These are phyloP conservation scores for Onthophagus taurus DNA, from an alignment of 1,140 invertebrate species.

Conservation along the genomic window DNA sequence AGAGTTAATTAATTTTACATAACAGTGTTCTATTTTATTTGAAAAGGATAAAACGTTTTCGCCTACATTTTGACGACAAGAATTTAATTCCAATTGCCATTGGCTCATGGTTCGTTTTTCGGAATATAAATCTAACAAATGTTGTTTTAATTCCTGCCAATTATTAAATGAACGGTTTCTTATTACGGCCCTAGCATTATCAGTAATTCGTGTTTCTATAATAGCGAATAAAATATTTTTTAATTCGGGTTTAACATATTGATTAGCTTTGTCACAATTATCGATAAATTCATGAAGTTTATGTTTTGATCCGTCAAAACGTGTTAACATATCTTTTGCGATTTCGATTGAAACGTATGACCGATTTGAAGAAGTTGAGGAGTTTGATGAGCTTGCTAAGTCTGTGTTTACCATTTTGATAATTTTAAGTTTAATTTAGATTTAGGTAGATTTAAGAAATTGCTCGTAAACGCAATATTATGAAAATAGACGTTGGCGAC, in stretches of 20 bases:
- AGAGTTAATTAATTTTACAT: slow-evolving; percentile 23
- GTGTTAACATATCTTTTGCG: slow-evolving; percentile 10
- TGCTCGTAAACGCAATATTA: too few relatives aligned
- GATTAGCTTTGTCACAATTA: slow-evolving; percentile 13
- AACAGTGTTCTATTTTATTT: slow-evolving; percentile 24
- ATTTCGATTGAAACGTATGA: not conserved
- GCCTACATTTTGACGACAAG: slow-evolving; percentile 20
- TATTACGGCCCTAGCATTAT: slow-evolving; percentile 21
- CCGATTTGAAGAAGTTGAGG: too few relatives aligned
- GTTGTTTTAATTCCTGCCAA: slow-evolving; percentile 19
- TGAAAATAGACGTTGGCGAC: too few relatives aligned
- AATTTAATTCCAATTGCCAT: slow-evolving; percentile 27
- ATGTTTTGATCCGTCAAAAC: slow-evolving; percentile 12
- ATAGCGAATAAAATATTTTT: slow-evolving; percentile 11
- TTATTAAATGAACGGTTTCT: slow-evolving; percentile 20
- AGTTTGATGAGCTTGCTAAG: too few relatives aligned
- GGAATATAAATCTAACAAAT: slow-evolving; percentile 22
- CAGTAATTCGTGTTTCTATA: slow-evolving; percentile 21
- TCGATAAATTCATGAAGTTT: slow-evolving; percentile 16
- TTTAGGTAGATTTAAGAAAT: not conserved
- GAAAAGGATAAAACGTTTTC: slow-evolving; percentile 22
- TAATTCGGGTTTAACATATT: slow-evolving; percentile 2
- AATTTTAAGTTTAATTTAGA: not conserved
- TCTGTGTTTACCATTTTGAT: not conserved
- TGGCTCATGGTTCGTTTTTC: slow-evolving; percentile 24